Evolutionary conservation across 2,113 vertebrate species (phyloP), one percentile per base, ranked within the genome.

Genomic region (Neolamprologus falcicula): DNA sequence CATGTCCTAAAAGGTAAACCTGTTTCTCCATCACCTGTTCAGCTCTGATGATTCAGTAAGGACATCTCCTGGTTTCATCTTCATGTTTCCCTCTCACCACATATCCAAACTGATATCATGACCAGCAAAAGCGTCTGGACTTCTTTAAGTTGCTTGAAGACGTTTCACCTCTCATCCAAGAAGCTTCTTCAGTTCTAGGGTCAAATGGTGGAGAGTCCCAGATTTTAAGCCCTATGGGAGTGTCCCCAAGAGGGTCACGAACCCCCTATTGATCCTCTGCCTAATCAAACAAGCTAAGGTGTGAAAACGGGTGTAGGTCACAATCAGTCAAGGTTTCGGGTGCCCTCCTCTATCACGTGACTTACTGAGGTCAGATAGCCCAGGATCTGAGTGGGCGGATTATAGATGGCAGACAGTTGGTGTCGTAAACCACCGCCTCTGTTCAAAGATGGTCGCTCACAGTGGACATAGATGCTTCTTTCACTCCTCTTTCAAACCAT

Each of bases 71-170:
- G 40, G 40, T 42, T 42, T 13, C 40, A 42, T 13, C 40, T 42
- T 42, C 40, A 42, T 42, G 40, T 42, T 42, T 42, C 9, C 37
- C 9, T 37, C 37, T 37, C 37, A 37, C 37, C 37, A 37, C 1
- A 37, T 37, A 37, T 0, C 2, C 37, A 37, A 37, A 37, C 37
- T 5, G 9, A 37, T 3, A 5, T 37, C 37, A 37, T 0, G 37
- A 37, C 37, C 37, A 37, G 37, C 37, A 11, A 55, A 55, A 55
- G 53, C 0, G 0, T 55, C 21, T 24, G 53, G 53, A 24, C 21
- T 24, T 54, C n/a, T 54, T 24, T 24, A 24, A 54, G n/a, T 54
- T 13, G 0, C 21, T 55, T 55, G 10, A 55, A 55, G n/a, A 55
- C 4, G 21, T 55, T 55, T 55, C 11, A 24, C n/a, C 1, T 54